phyloP scores from a whole-genome alignment of 1,140 invertebrate species.

The Andricus grossulariae region DNA sequence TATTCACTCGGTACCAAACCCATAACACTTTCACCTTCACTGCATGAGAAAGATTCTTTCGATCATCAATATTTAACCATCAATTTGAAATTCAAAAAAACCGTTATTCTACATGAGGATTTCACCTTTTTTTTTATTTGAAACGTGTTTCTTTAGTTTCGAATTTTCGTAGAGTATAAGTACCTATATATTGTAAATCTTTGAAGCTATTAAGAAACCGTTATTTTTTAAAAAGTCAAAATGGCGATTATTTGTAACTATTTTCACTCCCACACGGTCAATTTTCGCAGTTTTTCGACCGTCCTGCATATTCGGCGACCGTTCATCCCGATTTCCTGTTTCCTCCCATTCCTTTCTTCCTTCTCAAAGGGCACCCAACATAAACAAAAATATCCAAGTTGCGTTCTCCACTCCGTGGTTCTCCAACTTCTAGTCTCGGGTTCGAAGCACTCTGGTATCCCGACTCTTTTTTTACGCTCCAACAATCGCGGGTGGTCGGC shows the following conservation, averaged over 20 bases:
- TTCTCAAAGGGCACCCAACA: background rate
- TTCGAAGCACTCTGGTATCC: background rate
- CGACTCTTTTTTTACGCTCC: background rate
- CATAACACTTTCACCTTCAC: constrained; percentile 16
- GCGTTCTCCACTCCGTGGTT: constrained; percentile 12
- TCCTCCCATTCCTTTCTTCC: constrained; percentile 39
- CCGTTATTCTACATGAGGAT: no score
- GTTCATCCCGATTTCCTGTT: constrained; percentile 11
- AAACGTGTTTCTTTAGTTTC: background rate
- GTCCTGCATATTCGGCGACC: constrained; percentile 36
- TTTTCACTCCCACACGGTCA: constrained; percentile 31
- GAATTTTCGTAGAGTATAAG: no score
- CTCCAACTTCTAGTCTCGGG: background rate
- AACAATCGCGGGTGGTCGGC: background rate
- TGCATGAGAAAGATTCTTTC: no score
- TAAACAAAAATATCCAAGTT: background rate
- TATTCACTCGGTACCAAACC: background rate
- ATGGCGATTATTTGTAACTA: constrained; percentile 4
- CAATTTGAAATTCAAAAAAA: no score
- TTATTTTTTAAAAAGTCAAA: constrained; percentile 18
- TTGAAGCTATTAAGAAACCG: background rate
- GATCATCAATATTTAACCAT: no score
- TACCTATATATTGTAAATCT: no score
- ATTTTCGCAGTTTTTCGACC: constrained; percentile 44
- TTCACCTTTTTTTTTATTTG: no score